phyloP scores from a whole-genome alignment of 2,113 vertebrate genomes.

The Ictidomys tridecemlineatus region DNA sequence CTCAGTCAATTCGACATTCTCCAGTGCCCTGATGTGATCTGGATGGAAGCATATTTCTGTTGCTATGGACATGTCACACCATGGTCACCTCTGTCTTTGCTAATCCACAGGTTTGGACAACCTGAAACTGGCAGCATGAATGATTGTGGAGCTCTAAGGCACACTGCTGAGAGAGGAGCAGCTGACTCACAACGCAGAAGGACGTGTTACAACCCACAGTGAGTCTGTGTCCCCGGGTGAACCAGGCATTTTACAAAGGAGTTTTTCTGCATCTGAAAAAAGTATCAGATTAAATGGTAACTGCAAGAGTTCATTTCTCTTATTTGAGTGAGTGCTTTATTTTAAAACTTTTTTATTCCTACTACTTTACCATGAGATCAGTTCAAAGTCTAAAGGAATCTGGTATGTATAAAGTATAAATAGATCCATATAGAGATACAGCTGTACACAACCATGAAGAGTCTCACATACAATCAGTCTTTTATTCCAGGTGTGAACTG shows the following conservation, averaged over 20 bases:
- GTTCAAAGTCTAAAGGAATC: slow-evolving; percentile 50
- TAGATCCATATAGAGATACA: slow-evolving; percentile 11
- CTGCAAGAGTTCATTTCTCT: slow-evolving; percentile 52
- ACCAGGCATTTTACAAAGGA: not conserved
- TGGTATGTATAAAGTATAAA: slow-evolving; percentile 58
- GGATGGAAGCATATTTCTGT: not conserved
- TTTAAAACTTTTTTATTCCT: not conserved
- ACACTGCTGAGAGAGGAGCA: not conserved
- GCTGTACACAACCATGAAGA: slow-evolving; percentile 7
- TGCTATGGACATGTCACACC: not conserved
- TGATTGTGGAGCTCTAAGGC: not conserved
- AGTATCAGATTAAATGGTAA: slow-evolving; percentile 24
- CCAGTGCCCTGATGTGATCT: not conserved
- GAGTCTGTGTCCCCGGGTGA: not conserved
- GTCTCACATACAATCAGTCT: slow-evolving; percentile 60
- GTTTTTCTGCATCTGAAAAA: slow-evolving; percentile 1
- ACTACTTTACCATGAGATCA: slow-evolving; percentile 34
- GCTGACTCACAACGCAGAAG: not conserved
- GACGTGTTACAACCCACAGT: not conserved
- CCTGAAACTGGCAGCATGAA: not conserved
- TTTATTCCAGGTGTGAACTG: slow-evolving; percentile 73
- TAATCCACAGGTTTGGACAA: not conserved
- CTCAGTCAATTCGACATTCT: not conserved
- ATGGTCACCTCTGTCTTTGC: not conserved
- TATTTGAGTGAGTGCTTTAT: slow-evolving; percentile 51